phyloP scores from a whole-genome alignment of 2,888 invertebrate species.

The Latheticus oryzae region DNA sequence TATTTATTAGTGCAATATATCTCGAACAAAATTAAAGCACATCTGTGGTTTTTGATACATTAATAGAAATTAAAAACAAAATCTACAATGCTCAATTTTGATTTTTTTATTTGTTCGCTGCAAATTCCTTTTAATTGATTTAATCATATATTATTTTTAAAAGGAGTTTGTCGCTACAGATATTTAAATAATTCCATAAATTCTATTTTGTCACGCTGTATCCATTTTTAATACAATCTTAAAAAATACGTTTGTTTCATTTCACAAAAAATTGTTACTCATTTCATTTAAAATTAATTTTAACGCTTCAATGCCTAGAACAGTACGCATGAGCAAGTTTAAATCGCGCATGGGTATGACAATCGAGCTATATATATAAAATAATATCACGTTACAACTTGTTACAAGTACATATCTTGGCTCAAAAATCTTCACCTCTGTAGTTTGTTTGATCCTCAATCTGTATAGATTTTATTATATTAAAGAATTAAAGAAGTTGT shows the following conservation, averaged over 20 bases:
- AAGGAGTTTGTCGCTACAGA: constrained; percentile 22
- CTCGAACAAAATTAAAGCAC: constrained; percentile 39
- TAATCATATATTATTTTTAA: background rate
- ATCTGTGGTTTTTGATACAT: constrained; percentile 42
- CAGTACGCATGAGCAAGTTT: too few species aligned
- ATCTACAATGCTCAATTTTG: constrained; percentile 37
- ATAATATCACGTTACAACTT: too few species aligned
- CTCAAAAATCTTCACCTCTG: constrained; percentile 1
- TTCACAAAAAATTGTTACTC: constrained; percentile 17
- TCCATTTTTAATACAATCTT: constrained; percentile 36
- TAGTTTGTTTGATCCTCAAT: constrained; percentile 6
- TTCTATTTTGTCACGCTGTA: constrained; percentile 38
- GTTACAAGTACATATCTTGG: background rate
- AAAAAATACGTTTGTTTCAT: constrained; percentile 23
- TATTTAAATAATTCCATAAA: constrained; percentile 29
- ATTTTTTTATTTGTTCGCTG: constrained; percentile 13
- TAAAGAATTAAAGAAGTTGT: constrained; percentile 23
- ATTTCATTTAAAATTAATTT: constrained; percentile 21
- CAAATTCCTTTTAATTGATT: constrained; percentile 18
- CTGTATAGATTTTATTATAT: constrained; percentile 20
- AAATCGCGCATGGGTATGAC: too few species aligned
- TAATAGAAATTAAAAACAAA: constrained; percentile 36
- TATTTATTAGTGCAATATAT: constrained; percentile 42
- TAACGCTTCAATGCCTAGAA: too few species aligned
- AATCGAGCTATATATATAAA: too few species aligned